Conservation (phyloP, 2,113 vertebrate species). For the Tragelaphus imberbis region DNA sequence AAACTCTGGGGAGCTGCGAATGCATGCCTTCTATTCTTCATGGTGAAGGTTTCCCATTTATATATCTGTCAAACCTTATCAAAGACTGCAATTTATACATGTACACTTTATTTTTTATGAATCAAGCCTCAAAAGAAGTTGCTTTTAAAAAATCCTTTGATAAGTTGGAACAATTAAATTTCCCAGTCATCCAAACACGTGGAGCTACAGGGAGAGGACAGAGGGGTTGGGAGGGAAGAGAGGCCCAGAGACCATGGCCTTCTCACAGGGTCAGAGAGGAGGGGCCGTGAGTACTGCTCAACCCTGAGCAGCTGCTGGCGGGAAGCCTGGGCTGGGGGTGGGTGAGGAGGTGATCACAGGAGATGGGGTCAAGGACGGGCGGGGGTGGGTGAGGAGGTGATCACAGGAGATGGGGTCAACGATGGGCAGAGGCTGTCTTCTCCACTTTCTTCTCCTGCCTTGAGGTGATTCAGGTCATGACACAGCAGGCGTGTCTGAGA, state of each 20-base stretch:
- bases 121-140: not conserved
- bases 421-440: not conserved
- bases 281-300: not conserved
- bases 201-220: not conserved
- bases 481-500: not conserved
- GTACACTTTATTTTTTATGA: not conserved
- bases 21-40: fast-evolving
- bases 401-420: too few species aligned
- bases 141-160: not conserved
- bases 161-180: not conserved
- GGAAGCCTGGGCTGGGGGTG: not conserved
- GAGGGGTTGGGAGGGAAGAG: not conserved
- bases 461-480: not conserved
- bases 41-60: not conserved
- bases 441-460: too few species aligned
- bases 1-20: not conserved
- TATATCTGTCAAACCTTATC: not conserved
- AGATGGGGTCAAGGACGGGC: fast-evolving
- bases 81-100: not conserved
- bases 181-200: not conserved
- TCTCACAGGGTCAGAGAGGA: not conserved
- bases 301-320: not conserved
- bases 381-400: too few species aligned
- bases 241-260: fast-evolving
- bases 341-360: not conserved